Base-by-base conservation (phyloP, 2,888 invertebrate genomes). In the Anthrax anthrax region DNA sequence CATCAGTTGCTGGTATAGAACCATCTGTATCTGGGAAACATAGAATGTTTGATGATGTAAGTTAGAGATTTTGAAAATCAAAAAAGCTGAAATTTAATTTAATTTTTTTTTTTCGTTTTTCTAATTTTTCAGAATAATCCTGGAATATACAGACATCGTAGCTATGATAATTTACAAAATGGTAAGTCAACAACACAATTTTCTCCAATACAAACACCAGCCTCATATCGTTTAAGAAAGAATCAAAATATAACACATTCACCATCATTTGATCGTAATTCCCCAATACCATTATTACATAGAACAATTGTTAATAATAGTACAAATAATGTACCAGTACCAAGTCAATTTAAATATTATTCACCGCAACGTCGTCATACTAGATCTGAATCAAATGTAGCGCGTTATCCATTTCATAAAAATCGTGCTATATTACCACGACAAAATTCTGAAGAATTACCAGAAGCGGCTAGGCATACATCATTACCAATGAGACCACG, bases 1-100 rank as follows among this genome's bases (percentile, higher is more conserved):
- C 62, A 27, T 52, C 58, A 43, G 47, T 61, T 36, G 73, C 73
- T 50, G 73, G 73, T 50, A 72, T 70, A 51, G 71, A 74, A 23
- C 69, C 75, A 50, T 71, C 75, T 41, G 70, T 76, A 51, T 77
- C 63, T 51, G 58, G 63, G 17, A 48, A 48, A 44, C 50, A 46
- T 42, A 61, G 64, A 47, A 57, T 64, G 51, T 67, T 65, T 49
- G 65, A 67, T 50, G 67, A 67, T 61, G 67, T 67, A 61, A 57
- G 59, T 49, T n/a, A 23, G 8, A 6, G 23, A 4, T 23, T 8
- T 23, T 8, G 23, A 6, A 23, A 18, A 37, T 29, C 18, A n/a
- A n/a, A 2, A 43, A 1, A 6, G 27, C 29, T 23, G 14, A 40
- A 17, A 27, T 34, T 41, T 36, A 41, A 16, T 34, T 34, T 34